Evolutionary conservation across 2,797 vertebrate genomes (phyloP).

Genomic region (Myiotriccus ornatus): DNA sequence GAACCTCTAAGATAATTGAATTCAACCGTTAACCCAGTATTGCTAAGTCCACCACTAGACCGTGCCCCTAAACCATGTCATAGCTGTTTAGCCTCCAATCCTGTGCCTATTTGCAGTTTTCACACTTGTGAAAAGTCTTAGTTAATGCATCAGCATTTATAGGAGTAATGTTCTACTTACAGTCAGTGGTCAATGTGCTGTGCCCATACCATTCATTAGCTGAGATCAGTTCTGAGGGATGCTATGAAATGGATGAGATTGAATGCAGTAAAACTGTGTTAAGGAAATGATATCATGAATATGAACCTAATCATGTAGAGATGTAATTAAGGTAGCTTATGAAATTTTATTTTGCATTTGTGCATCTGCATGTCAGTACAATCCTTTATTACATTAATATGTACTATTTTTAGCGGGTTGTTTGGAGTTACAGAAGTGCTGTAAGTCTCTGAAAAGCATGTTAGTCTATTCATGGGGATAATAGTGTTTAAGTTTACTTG

Average conservation of each 20-base stretch:
- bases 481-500: background rate
- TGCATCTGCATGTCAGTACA: background rate
- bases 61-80: background rate
- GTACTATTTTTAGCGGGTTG: background rate
- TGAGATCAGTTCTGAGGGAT: background rate
- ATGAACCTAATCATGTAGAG: background rate
- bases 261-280: background rate
- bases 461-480: background rate
- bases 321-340: background rate
- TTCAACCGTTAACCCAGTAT: background rate
- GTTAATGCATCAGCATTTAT: background rate
- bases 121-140: background rate
- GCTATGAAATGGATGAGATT: background rate
- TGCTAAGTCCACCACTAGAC: background rate
- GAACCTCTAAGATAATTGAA: background rate
- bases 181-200: background rate
- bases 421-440: background rate
- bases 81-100: background rate
- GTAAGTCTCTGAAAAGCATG: background rate
- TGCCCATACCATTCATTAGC: background rate
- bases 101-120: background rate
- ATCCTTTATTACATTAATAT: background rate
- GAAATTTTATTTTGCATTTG: background rate
- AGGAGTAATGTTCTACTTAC: background rate
- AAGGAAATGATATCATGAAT: background rate